Evolutionary conservation across 2,888 invertebrate species (phyloP), one percentile per base, ranked within the genome.

Genomic region (Nesidiocoris tenuis): DNA sequence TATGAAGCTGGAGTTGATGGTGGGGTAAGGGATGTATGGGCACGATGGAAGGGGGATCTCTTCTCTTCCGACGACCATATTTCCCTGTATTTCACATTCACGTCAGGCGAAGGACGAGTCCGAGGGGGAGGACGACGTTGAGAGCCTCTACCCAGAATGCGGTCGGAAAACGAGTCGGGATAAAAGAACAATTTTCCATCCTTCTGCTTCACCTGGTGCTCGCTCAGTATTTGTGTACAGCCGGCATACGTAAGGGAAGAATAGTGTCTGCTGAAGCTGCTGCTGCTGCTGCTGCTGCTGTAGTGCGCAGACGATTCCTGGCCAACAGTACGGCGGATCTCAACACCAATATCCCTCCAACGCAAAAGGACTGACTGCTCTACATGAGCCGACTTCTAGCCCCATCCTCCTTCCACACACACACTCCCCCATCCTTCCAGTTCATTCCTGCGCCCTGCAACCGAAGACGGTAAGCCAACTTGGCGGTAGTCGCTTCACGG

Each of bases 401-500:
- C n/a, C n/a, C n/a, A n/a, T n/a, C n/a, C n/a, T n/a, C n/a, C 39
- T 7, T 7, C 39, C 12, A 39, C 39, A 39, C 3, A 39, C 39
- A 39, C 39, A 39, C 39, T 39, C 5, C n/a, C n/a, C n/a, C n/a
- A n/a, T n/a, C n/a, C n/a, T 39, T 39, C 39, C 12, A 7, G 39
- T 7, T 7, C 39, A 39, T 39, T 12, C 3, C 39, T 39, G 39
- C 39, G 12, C 12, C 39, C 39, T 39, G 3, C 39, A 7, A 7
- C 39, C 39, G 12, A 39, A 39, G 39, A 39, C 39, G 39, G 39
- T 39, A 39, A 39, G 39, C 39, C 39, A 39, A 39, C 39, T 39
- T 39, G 39, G 39, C 39, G 39, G 12, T 3, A 39, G 39, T 67
- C 21, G 39, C 67, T 67, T 67, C 55, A 67, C 67, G 67, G 67